Evolutionary conservation across 2,888 invertebrate genomes (phyloP).

Genomic region (Latheticus oryzae): DNA sequence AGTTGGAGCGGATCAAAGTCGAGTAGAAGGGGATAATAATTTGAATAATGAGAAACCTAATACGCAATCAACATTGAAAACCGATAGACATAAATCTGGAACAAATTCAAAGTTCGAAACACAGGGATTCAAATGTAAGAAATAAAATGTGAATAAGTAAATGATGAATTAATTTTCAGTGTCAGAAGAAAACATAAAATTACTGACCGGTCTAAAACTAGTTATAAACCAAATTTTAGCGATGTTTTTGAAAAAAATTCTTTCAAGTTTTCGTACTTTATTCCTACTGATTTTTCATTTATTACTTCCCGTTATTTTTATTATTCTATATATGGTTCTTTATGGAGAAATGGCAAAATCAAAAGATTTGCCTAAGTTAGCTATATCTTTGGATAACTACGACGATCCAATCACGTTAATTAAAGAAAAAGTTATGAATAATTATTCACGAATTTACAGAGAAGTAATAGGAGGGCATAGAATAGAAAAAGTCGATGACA

Average conservation of each 20-base stretch:
- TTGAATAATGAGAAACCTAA: no score
- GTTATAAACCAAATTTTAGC: neutral
- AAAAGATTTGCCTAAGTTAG: neutral
- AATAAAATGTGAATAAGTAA: no score
- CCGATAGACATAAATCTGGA: no score
- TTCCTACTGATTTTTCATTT: neutral
- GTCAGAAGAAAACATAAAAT: constrained; percentile 47
- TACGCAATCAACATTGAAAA: no score
- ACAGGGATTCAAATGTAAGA: no score
- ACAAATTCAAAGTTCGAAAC: no score
- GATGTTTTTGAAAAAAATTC: neutral
- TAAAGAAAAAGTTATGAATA: neutral
- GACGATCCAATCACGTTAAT: neutral
- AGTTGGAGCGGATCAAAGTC: constrained; percentile 58
- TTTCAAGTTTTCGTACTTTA: neutral
- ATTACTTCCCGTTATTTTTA: constrained; percentile 65
- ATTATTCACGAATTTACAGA: constrained; percentile 44
- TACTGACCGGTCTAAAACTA: constrained; percentile 12
- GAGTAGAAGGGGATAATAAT: constrained; percentile 51
- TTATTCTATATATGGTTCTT: constrained; percentile 73
- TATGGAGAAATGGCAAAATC: constrained; percentile 48
- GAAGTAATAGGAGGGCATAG: neutral
- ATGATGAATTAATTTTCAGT: no score
- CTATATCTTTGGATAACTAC: constrained; percentile 54
- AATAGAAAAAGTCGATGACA: neutral